Base-by-base conservation (phyloP, 2,888 invertebrate genomes). In the Deroplatys truncata region DNA sequence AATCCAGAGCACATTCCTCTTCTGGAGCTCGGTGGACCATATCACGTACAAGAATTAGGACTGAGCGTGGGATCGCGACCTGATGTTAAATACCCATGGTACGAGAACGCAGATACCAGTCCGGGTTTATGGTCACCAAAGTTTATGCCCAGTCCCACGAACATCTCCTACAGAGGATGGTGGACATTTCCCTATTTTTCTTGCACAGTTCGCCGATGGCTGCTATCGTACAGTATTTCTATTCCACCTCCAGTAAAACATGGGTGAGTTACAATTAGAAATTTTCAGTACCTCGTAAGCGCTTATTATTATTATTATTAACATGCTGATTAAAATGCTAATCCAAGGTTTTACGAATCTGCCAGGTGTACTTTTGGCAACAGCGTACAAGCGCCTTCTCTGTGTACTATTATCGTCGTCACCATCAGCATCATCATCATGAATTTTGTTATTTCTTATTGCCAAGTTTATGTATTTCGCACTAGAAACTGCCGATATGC, bases 151-250 rank as follows among this genome's bases (percentile, higher is more conserved):
- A 95, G 95, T 88, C 95, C 95, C 28, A 94, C 95, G n/a, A 95
- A 95, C 89, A 94, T 95, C 90, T 95, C 95, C 90, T 95, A 95
- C 91, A 94, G 95, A 92, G 97, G 98, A 35, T 97, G 97, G 96
- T 98, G 98, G 98, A 98, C 98, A 28, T 96, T 95, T 92, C 98
- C 98, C 0, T 98, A 98, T 93, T 98, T 96, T 93, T 97, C 97
- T 91, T 98, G 98, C 93, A 95, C 95, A 90, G 95, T 95, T 49
- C 95, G 95, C 91, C 95, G 96, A 90, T 98, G 98, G 98, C 94
- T 98, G 91, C 94, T 98, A 87, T 98, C 98, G 5, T 98, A 98
- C 93, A 97, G 97, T 91, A 96, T 97, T 31, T 95, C 95, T 25
- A 94, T 96, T 91, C 95, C 95, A 89, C 94, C 95, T 72, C 93